These are phyloP conservation scores for Aurelia sp. DNA, from an alignment of 30 jellyfish, hydroid and myxozoan species.

Conservation along the genomic window DNA sequence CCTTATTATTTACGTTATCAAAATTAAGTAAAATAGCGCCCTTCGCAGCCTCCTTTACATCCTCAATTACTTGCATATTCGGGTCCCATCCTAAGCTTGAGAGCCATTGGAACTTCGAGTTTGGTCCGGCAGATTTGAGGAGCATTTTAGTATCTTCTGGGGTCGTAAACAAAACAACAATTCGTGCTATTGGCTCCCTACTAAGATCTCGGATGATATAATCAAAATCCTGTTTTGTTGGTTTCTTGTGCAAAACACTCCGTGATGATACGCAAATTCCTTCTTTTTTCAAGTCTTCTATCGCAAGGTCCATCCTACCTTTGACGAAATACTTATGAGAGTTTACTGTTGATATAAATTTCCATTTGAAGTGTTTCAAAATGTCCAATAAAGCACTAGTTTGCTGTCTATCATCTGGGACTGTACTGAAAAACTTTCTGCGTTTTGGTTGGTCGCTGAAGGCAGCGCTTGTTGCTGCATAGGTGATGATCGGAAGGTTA, in stretches of 20 bases:
- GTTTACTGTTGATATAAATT: constrained; percentile 28
- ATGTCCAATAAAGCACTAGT: constrained; percentile 23
- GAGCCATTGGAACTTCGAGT: neutral
- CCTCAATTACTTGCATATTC: neutral
- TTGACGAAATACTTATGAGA: constrained; percentile 37
- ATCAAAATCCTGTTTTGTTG: constrained; percentile 17
- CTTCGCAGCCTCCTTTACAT: constrained; percentile 11
- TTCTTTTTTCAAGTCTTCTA: neutral
- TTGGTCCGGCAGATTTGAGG: constrained; percentile 20
- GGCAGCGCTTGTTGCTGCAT: constrained; percentile 48
- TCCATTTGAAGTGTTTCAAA: constrained; percentile 54
- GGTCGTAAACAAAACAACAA: constrained; percentile 37
- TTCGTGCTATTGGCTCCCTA: neutral
- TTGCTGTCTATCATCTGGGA: constrained; percentile 44
- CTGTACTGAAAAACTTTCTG: constrained; percentile 31
- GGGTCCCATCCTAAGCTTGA: neutral
- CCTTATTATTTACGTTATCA: neutral
- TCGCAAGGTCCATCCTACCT: constrained; percentile 29
- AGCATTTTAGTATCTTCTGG: constrained; percentile 37
- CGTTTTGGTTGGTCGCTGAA: neutral
- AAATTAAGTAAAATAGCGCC: constrained; percentile 39
- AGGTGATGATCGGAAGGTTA: constrained; percentile 29
- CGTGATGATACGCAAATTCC: constrained; percentile 45
- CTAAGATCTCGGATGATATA: neutral
- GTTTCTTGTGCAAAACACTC: neutral